These are phyloP conservation scores for Venustaconcha ellipsiformis DNA, from an alignment of 1,140 invertebrate genomes.

Conservation along the genomic window DNA sequence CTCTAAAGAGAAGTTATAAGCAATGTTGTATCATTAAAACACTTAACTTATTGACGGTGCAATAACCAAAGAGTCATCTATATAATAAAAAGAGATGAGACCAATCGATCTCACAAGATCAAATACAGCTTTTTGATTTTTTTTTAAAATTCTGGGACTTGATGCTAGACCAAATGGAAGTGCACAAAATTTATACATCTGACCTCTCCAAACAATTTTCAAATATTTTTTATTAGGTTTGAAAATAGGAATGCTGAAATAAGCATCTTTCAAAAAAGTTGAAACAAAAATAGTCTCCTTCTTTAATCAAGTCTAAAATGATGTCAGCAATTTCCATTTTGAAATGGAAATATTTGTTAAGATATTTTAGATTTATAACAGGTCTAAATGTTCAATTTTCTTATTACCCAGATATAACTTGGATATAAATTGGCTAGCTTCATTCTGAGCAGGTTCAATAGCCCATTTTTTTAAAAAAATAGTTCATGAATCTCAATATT, in stretches of 20 bases:
- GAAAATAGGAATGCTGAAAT: constrained; percentile 1
- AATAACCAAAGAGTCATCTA: no score
- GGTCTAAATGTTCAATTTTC: constrained; percentile 20
- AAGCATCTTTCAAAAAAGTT: constrained; percentile 4
- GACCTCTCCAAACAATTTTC: no score
- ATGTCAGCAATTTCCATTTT: constrained; percentile 17
- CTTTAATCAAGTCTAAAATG: constrained; percentile 19
- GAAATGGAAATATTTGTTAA: constrained; percentile 34
- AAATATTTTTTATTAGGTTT: no score
- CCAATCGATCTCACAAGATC: no score
- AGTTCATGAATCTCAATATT: constrained; percentile 4
- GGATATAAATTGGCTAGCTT: constrained; percentile 26
- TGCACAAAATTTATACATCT: no score
- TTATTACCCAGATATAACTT: constrained; percentile 28
- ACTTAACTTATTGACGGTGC: no score
- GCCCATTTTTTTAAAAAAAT: constrained; percentile 9
- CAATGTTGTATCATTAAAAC: no score
- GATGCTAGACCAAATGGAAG: no score
- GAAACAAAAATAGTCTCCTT: constrained; percentile 20
- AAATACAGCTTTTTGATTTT: no score
- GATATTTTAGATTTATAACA: constrained; percentile 32
- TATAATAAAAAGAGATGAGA: no score
- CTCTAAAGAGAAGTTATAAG: no score
- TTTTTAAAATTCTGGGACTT: no score
- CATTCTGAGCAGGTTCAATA: neutral